A percentile compares a stretch with the other conserved stretches of the same genome.
Evolutionary conservation across 2,888 invertebrate species (phyloP).

Genomic region (Beris morrisii): DNA sequence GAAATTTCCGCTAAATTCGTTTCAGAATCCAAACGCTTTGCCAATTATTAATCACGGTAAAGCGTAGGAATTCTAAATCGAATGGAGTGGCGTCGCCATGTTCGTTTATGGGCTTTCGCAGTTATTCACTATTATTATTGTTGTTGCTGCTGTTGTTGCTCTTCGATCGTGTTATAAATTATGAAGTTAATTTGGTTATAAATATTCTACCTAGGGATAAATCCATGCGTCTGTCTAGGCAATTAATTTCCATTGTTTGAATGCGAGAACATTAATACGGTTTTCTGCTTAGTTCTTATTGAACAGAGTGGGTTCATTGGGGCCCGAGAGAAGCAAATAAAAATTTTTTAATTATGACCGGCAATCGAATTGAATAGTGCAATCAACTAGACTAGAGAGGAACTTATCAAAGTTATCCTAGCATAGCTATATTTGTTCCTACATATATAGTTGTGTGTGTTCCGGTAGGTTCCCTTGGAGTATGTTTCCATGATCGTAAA

Average conservation of each 20-base stretch:
- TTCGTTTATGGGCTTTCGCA: too few species aligned
- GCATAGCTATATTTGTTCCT: neutral
- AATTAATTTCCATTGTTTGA: too few species aligned
- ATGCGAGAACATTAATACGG: too few species aligned
- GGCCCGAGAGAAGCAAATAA: slow-evolving; percentile 1
- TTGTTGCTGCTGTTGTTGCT: neutral
- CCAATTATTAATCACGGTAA: slow-evolving; percentile 77
- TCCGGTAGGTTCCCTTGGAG: slow-evolving; percentile 7
- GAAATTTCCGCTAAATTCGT: slow-evolving; percentile 61
- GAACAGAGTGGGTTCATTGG: too few species aligned
- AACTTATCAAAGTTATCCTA: slow-evolving; percentile 18
- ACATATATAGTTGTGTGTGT: slow-evolving; percentile 17
- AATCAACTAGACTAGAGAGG: neutral
- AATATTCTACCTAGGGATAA: too few species aligned
- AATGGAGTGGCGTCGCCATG: slow-evolving; percentile 54
- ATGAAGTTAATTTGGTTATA: too few species aligned
- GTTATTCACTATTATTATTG: neutral
- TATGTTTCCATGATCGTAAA: slow-evolving; percentile 26
- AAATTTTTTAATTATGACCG: slow-evolving; percentile 9
- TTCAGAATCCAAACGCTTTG: slow-evolving; percentile 97
- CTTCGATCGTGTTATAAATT: too few species aligned
- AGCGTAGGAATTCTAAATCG: slow-evolving; percentile 96
- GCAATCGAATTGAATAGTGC: slow-evolving; percentile 15
- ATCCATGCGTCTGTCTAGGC: too few species aligned
- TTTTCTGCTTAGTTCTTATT: too few species aligned